Percentiles rank a stretch among this genome's conserved stretches.
phyloP scores from a whole-genome alignment of 2,888 invertebrate genomes.

The Hedychridium roseum region DNA sequence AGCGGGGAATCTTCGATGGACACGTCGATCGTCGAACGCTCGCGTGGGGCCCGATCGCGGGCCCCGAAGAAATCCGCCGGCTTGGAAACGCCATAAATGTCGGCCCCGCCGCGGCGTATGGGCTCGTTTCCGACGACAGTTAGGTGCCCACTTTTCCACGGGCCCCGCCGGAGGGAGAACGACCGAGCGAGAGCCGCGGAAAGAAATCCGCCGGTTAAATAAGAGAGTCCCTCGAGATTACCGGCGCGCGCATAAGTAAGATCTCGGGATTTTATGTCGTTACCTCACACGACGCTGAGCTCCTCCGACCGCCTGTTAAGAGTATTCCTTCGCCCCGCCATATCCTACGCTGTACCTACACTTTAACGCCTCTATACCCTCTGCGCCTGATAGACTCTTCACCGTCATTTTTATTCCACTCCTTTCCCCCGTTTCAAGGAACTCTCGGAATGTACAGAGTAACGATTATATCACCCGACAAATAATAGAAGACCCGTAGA shows the following conservation, averaged over 20 bases:
- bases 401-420: no score
- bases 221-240: conserved; percentile 35
- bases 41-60: conserved; percentile 29
- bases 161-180: conserved; percentile 27
- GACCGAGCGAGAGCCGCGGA: conserved; percentile 24
- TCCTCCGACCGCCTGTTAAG: conserved; percentile 34
- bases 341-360: no score
- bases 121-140: conserved; percentile 39
- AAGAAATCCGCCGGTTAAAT: conserved; percentile 47
- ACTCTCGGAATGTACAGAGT: no score
- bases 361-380: no score
- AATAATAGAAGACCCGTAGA: no score
- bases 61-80: conserved; percentile 39
- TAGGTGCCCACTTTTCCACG: conserved; percentile 44
- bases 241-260: conserved; percentile 49
- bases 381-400: no score
- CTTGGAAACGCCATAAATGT: conserved; percentile 41
- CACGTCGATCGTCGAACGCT: conserved; percentile 25
- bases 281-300: conserved; percentile 58
- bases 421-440: no score
- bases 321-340: conserved; percentile 11
- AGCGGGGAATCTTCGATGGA: conserved; percentile 29
- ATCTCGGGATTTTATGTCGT: conserved; percentile 55
- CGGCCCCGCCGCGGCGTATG: conserved; percentile 34
- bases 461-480: no score